Evolutionary conservation across 1,140 invertebrate genomes (phyloP).

Genomic region (Vollenhovia emeryi): DNA sequence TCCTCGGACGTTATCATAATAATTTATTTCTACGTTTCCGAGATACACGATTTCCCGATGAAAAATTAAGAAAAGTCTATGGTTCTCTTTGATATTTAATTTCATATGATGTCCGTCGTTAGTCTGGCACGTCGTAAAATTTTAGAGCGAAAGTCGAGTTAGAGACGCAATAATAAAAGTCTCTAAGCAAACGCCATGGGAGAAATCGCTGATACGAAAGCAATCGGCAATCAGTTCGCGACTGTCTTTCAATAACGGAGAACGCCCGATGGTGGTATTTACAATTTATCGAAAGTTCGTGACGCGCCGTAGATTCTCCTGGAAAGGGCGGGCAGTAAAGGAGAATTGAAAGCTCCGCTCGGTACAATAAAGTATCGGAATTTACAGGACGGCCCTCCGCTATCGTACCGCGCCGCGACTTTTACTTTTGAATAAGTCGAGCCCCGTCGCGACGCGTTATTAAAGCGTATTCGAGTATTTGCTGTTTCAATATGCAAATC

Average conservation of each 20-base stretch:
- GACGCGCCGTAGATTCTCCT: constrained; percentile 16
- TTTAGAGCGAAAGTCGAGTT: not conserved
- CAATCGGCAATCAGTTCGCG: constrained; percentile 66
- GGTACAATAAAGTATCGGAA: constrained; percentile 48
- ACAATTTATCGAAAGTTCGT: constrained; percentile 69
- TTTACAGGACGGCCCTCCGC: constrained; percentile 39
- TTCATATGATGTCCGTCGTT: not conserved
- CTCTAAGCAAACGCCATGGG: constrained; percentile 11
- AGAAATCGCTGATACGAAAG: constrained; percentile 61
- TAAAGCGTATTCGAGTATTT: constrained; percentile 45
- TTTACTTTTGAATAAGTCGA: constrained; percentile 45
- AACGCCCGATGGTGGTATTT: constrained; percentile 60
- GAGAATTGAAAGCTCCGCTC: constrained; percentile 52
- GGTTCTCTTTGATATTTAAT: not conserved
- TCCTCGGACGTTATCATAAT: not conserved
- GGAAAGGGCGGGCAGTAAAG: constrained; percentile 50
- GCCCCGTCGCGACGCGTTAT: constrained; percentile 13
- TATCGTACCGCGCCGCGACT: constrained; percentile 19
- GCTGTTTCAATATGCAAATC: constrained; percentile 49
- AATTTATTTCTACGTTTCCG: not conserved
- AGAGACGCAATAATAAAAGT: constrained; percentile 37
- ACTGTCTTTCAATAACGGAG: constrained; percentile 69
- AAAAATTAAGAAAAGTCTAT: not conserved
- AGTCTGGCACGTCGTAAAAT: not conserved
- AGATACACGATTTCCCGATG: not conserved